Percentiles rank a stretch among this genome's conserved stretches.
Conservation (phyloP, 2,888 invertebrate genomes). For the Xestobium rufovillosum region DNA sequence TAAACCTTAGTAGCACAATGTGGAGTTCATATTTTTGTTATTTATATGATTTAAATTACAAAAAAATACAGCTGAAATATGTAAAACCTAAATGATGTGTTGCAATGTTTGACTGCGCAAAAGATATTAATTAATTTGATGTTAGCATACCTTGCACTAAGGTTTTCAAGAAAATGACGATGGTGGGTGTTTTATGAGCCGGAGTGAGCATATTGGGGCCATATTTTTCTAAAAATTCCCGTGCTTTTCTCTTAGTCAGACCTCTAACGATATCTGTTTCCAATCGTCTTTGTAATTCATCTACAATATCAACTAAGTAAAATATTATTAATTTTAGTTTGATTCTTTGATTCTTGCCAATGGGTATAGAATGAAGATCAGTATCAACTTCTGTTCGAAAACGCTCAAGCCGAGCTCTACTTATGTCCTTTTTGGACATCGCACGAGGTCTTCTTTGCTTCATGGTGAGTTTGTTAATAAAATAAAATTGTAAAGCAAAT, state of each 20-base stretch:
- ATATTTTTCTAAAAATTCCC: constrained; percentile 49
- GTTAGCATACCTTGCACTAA: constrained; percentile 35
- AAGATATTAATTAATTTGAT: no score
- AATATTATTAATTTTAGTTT: background rate
- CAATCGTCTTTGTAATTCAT: constrained; percentile 37
- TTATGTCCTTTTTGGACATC: constrained; percentile 43
- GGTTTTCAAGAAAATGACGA: constrained; percentile 54
- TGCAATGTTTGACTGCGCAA: no score
- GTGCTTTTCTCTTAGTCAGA: constrained; percentile 53
- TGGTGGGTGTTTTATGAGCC: constrained; percentile 64
- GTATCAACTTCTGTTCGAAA: constrained; percentile 54
- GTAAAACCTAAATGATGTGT: no score
- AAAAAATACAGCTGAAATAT: no score
- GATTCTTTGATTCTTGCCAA: background rate
- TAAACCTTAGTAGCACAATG: no score
- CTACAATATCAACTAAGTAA: constrained; percentile 28
- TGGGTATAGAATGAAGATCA: constrained; percentile 47
- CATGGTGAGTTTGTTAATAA: no score
- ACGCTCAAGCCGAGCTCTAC: constrained; percentile 43
- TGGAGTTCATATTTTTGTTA: no score
- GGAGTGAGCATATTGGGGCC: constrained; percentile 70
- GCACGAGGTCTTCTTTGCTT: no score
- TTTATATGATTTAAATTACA: no score
- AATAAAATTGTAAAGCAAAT: background rate
- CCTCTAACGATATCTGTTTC: constrained; percentile 46